phyloP scores from a whole-genome alignment of 2,797 vertebrate genomes.

The Dallia pectoralis region DNA sequence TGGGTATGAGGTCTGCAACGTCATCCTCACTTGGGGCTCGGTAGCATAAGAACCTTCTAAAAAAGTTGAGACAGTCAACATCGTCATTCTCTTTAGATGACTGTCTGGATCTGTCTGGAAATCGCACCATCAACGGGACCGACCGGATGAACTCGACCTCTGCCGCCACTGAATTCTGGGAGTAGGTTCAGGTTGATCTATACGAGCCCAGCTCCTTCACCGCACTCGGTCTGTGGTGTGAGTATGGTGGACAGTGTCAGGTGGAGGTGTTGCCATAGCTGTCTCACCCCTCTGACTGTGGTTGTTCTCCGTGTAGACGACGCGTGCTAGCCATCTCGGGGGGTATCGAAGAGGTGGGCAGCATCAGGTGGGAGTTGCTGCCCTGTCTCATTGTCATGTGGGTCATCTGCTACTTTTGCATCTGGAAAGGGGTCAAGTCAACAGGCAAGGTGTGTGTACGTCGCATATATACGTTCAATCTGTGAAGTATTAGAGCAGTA shows the following conservation, averaged over 20 bases:
- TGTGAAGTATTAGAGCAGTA: not conserved
- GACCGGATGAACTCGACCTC: constrained; percentile 53
- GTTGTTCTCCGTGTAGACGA: constrained; percentile 43
- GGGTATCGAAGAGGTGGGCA: constrained; percentile 71
- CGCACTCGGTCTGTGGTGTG: no score
- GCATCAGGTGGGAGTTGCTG: constrained; percentile 53
- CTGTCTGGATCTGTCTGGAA: constrained; percentile 61
- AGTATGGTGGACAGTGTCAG: no score
- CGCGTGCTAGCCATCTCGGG: constrained; percentile 68
- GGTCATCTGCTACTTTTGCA: constrained; percentile 72
- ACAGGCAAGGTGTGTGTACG: constrained; percentile 68
- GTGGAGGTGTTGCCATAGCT: not conserved
- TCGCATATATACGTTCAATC: not conserved
- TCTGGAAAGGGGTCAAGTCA: constrained; percentile 77
- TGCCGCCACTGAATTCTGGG: constrained; percentile 75
- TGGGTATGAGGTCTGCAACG: constrained; percentile 11
- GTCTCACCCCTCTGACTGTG: not conserved
- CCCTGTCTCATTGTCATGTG: constrained; percentile 63
- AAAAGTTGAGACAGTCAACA: not conserved
- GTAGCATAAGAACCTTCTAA: not conserved
- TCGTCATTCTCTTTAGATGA: constrained; percentile 44
- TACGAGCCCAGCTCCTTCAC: not conserved
- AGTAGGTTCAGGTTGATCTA: constrained; percentile 55
- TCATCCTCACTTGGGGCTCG: not conserved
- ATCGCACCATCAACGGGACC: constrained; percentile 40